Evolutionary conservation across 2,888 invertebrate species (phyloP).

Genomic region (Eristalinus aeneus): DNA sequence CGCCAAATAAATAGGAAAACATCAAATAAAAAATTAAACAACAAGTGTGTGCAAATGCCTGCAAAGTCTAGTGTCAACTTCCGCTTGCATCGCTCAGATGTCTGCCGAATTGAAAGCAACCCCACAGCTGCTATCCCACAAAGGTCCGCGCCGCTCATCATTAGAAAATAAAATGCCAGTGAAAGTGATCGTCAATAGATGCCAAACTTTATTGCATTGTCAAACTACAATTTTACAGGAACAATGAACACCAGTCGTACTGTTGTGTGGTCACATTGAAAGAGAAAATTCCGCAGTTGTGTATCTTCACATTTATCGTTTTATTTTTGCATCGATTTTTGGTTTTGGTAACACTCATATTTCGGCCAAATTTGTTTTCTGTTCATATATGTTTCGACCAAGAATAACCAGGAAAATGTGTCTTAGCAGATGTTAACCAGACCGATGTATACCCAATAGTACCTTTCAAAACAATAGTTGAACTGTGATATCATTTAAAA

Average conservation of each 20-base stretch:
- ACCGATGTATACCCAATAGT: constrained; percentile 68
- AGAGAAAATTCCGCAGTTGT: not conserved
- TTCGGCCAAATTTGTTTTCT: constrained; percentile 18
- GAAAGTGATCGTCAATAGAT: constrained; percentile 48
- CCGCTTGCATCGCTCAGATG: constrained; percentile 63
- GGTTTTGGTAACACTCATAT: not conserved
- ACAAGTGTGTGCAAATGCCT: constrained; percentile 59
- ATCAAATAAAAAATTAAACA: not conserved
- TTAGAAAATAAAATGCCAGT: constrained; percentile 61
- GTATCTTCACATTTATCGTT: no score
- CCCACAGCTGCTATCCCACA: constrained; percentile 32
- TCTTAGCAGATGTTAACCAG: constrained; percentile 53
- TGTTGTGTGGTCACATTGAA: constrained; percentile 3
- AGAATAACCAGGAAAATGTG: constrained; percentile 43
- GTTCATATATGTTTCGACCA: constrained; percentile 16
- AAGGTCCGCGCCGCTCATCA: not conserved
- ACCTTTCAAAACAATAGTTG: constrained; percentile 66
- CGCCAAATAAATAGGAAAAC: not conserved
- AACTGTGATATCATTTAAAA: constrained; percentile 64
- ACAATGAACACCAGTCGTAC: constrained; percentile 44
- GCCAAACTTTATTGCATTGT: constrained; percentile 40
- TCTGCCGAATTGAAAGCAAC: constrained; percentile 47
- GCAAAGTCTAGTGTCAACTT: constrained; percentile 25
- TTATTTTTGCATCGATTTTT: not conserved
- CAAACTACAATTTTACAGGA: constrained; percentile 17